Conservation (phyloP, 2,113 vertebrate species). For the Callithrix jacchus region DNA sequence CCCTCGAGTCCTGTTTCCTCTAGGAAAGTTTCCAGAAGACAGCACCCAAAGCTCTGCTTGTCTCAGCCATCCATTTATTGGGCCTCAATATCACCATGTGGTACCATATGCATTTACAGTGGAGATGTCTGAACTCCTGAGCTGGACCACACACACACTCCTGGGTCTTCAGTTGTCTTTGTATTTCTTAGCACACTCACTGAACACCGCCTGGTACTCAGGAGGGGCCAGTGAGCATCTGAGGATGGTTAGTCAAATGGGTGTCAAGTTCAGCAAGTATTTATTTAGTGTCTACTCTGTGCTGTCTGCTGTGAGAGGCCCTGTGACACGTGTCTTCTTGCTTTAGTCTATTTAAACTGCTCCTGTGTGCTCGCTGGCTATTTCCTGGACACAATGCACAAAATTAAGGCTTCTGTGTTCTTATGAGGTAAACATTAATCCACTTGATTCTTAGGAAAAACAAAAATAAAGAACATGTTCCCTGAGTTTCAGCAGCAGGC, state of each 20-base stretch:
- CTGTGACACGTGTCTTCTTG: background rate
- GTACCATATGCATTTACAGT: background rate
- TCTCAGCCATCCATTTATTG: background rate
- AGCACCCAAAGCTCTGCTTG: background rate
- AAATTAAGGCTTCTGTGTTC: background rate
- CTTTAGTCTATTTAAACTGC: background rate
- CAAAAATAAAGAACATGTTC: background rate
- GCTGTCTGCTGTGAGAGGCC: background rate
- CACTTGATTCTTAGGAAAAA: background rate
- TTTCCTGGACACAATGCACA: background rate
- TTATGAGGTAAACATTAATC: background rate
- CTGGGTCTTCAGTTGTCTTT: background rate
- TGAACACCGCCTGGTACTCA: background rate
- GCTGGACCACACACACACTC: background rate
- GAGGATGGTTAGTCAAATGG: background rate
- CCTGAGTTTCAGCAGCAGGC: background rate
- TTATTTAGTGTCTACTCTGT: background rate
- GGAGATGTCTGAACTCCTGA: background rate
- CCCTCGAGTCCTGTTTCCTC: background rate
- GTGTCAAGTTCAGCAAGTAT: background rate
- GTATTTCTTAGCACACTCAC: background rate
- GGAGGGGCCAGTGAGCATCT: background rate
- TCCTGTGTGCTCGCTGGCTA: background rate
- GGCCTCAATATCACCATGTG: background rate
- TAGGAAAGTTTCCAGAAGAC: background rate